Conservation (phyloP, 2,888 invertebrate species). For the Pammene fasciana region DNA sequence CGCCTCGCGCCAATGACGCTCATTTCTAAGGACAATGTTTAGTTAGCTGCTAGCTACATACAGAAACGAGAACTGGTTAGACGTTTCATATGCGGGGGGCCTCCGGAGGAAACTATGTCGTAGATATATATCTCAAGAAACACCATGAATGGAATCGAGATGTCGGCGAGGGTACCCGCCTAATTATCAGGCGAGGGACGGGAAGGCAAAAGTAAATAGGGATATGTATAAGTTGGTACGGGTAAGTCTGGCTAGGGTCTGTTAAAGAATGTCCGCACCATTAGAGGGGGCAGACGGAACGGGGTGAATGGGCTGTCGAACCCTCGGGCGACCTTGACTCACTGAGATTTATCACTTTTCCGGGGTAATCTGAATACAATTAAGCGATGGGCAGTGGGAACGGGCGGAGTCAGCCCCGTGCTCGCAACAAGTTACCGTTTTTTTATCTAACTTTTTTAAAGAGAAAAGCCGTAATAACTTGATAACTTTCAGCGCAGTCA, state of each 20-base stretch:
- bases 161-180: conserved; percentile 15
- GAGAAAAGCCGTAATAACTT: background rate
- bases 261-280: conserved; percentile 78
- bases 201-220: conserved; percentile 59
- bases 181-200: conserved; percentile 46
- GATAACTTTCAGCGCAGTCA: no score
- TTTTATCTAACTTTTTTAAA: conserved; percentile 44
- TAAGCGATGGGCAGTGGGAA: conserved; percentile 69
- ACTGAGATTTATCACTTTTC: conserved; percentile 79
- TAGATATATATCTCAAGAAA: conserved; percentile 13
- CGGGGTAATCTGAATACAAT: conserved; percentile 81
- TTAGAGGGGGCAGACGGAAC: conserved; percentile 77
- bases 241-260: conserved; percentile 67
- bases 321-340: conserved; percentile 81
- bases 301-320: conserved; percentile 81
- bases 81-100: background rate
- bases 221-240: conserved; percentile 52
- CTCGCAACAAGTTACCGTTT: conserved; percentile 65
- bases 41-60: conserved; percentile 1
- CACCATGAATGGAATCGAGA: conserved; percentile 28
- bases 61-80: conserved; percentile 13
- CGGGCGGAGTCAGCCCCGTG: conserved; percentile 52
- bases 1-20: conserved; percentile 26
- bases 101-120: conserved; percentile 9
- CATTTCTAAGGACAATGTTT: conserved; percentile 26